Conservation (phyloP, 92 coral and sea anemone species). For the Bergia puertoricense region DNA sequence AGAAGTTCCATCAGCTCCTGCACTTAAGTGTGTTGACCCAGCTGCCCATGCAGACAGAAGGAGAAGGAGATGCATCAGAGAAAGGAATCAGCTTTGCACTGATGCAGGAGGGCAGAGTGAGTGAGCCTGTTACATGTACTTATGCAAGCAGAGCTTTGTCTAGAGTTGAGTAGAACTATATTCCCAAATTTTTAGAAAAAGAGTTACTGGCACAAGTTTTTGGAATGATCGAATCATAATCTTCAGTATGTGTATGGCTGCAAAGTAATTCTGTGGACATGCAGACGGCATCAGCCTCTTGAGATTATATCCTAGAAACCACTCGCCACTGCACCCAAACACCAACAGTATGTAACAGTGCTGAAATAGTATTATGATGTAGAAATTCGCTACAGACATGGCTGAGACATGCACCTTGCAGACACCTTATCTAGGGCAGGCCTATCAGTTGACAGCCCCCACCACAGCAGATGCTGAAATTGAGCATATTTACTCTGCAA, state of each 20-base stretch:
- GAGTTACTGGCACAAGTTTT: constrained; percentile 55
- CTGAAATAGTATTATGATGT: constrained; percentile 52
- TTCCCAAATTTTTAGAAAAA: constrained; percentile 47
- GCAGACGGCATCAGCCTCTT: constrained; percentile 57
- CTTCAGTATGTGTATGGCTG: constrained; percentile 55
- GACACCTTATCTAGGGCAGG: constrained; percentile 57
- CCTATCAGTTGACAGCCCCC: constrained; percentile 35
- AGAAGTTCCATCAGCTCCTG: constrained; percentile 59
- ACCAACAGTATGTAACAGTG: constrained; percentile 42
- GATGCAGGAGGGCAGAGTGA: constrained; percentile 31
- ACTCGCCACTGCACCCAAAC: constrained; percentile 55
- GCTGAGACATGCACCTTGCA: constrained; percentile 53
- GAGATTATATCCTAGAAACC: constrained; percentile 57
- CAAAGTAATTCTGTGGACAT: constrained; percentile 42
- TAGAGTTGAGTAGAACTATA: constrained; percentile 33
- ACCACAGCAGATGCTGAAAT: constrained; percentile 47
- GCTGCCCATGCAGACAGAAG: constrained; percentile 44
- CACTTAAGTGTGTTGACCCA: constrained; percentile 45
- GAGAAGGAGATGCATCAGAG: constrained; percentile 47
- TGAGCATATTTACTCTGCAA: constrained; percentile 44
- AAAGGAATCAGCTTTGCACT: constrained; percentile 43
- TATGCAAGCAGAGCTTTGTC: constrained; percentile 49
- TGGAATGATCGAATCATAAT: constrained; percentile 41
- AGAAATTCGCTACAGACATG: constrained; percentile 44
- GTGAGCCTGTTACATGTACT: constrained; percentile 33